Conservation (phyloP, 2,113 vertebrate genomes). For the Typhlomys cinereus region DNA sequence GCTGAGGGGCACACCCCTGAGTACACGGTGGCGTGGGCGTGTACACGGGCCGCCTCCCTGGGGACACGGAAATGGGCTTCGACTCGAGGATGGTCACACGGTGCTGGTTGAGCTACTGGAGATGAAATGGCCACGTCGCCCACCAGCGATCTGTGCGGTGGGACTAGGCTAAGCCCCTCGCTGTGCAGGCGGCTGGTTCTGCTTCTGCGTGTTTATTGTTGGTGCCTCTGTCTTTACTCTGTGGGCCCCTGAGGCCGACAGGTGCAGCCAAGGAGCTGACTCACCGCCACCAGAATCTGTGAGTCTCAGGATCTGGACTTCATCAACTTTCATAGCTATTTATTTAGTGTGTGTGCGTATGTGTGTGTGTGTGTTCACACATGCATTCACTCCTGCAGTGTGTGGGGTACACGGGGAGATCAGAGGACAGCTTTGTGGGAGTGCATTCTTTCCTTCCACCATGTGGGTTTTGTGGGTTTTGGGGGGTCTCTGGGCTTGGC, state of each 20-base stretch:
- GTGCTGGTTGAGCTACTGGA: slow-evolving; percentile 64
- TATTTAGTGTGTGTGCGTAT: no score
- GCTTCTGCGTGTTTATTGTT: slow-evolving; percentile 72
- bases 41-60: slow-evolving; percentile 39
- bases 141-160: slow-evolving; percentile 41
- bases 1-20: not conserved
- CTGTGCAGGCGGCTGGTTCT: slow-evolving; percentile 62
- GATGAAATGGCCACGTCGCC: slow-evolving; percentile 57
- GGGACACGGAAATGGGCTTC: slow-evolving; percentile 70
- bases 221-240: slow-evolving; percentile 78
- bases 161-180: slow-evolving; percentile 52
- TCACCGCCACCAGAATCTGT: slow-evolving; percentile 74
- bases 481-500: no score
- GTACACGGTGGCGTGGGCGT: slow-evolving; percentile 28
- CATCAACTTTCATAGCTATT: slow-evolving; percentile 34
- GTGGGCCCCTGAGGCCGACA: slow-evolving; percentile 58
- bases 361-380: no score
- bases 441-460: no score
- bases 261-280: slow-evolving; percentile 69
- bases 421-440: no score
- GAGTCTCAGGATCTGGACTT: slow-evolving; percentile 79
- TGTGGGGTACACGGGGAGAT: no score
- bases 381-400: no score
- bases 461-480: no score
- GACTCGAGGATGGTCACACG: slow-evolving; percentile 58